A percentile compares a stretch with the other conserved stretches of the same genome.
phyloP scores from a whole-genome alignment of 35 echinoderm and acorn worm genomes.

The Lytechinus pictus region DNA sequence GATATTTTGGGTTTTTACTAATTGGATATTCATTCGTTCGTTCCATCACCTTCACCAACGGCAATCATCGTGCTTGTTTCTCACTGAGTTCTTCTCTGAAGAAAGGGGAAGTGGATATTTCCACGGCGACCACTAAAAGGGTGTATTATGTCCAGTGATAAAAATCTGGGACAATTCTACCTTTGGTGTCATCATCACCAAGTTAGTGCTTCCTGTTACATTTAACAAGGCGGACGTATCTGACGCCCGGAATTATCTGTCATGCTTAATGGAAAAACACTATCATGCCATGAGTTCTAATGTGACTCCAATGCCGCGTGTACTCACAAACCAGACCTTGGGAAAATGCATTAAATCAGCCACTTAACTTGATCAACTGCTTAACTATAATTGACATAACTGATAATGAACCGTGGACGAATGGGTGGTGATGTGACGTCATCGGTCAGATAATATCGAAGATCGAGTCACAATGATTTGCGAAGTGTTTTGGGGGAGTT shows the following conservation, averaged over 20 bases:
- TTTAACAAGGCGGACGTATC: neutral
- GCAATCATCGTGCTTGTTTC: too few relatives aligned
- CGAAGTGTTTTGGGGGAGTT: neutral
- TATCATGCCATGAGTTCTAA: neutral
- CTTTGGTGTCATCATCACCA: neutral
- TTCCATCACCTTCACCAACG: too few relatives aligned
- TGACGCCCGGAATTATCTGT: neutral
- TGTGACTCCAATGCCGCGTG: neutral
- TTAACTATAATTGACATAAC: neutral
- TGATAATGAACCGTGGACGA: neutral
- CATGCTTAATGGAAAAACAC: constrained; percentile 11
- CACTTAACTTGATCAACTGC: neutral
- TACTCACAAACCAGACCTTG: neutral
- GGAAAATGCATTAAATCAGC: neutral
- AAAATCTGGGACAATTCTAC: neutral
- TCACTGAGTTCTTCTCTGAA: too few relatives aligned
- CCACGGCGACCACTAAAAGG: neutral
- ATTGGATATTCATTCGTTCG: too few relatives aligned
- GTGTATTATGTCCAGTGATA: neutral
- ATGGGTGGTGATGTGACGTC: neutral
- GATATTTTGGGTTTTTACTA: too few relatives aligned
- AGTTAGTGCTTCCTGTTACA: constrained; percentile 7
- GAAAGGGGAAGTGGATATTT: neutral
- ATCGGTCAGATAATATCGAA: neutral
- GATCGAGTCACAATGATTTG: neutral